Evolutionary conservation across 2,888 invertebrate genomes (phyloP).

Genomic region (Coelogynopora nodosa): DNA sequence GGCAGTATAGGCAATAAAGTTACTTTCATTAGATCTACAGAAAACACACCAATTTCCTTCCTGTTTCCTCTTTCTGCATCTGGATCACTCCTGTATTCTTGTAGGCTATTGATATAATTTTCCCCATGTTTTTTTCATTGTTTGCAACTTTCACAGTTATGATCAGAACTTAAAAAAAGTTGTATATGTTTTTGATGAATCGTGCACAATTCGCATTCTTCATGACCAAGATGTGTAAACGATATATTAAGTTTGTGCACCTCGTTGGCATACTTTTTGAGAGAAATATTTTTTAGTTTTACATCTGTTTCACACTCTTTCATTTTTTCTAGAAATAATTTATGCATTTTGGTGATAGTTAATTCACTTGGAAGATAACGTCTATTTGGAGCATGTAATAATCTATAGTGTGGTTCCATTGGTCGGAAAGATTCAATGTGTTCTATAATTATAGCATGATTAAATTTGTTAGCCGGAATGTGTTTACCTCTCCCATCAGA

Average conservation of each 20-base stretch:
- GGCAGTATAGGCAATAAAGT: not conserved
- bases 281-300: not conserved
- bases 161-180: not conserved
- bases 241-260: not conserved
- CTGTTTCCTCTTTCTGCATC: not conserved
- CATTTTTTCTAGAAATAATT: not conserved
- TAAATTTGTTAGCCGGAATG: not conserved
- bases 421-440: not conserved
- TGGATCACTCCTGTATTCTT: not conserved
- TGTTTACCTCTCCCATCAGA: slow-evolving; percentile 16
- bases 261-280: not conserved
- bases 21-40: slow-evolving; percentile 19
- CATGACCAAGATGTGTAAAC: not conserved
- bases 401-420: slow-evolving; percentile 3
- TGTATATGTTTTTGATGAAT: not conserved
- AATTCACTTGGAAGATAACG: not conserved
- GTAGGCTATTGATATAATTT: not conserved
- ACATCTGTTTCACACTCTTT: not conserved
- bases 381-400: not conserved
- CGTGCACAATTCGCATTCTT: slow-evolving; percentile 18
- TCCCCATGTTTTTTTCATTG: not conserved
- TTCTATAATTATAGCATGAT: not conserved
- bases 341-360: not conserved
- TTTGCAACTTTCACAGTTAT: not conserved
- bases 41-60: not conserved